These are phyloP conservation scores for Pseudomyrmex dendroicus DNA, from an alignment of 1,140 invertebrate species.

Conservation along the genomic window DNA sequence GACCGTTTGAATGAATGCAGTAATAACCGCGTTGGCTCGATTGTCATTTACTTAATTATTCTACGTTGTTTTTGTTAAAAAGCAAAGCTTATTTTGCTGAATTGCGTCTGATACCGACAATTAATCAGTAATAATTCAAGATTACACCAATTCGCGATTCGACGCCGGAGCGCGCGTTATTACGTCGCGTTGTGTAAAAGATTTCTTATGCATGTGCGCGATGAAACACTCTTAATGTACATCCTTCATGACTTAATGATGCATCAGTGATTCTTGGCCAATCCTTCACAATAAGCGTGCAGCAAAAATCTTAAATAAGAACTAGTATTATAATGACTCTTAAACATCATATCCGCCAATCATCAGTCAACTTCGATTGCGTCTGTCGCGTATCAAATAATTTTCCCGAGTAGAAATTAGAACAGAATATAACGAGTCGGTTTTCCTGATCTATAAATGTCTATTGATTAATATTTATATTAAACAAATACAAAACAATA, in stretches of 20 bases:
- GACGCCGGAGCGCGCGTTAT: slow-evolving; percentile 9
- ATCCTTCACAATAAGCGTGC: background rate
- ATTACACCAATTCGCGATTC: slow-evolving; percentile 30
- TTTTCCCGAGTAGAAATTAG: background rate
- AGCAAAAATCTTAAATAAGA: background rate
- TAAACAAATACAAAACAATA: too few relatives aligned
- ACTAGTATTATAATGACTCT: background rate
- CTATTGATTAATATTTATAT: too few relatives aligned
- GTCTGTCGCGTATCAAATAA: background rate
- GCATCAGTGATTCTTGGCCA: slow-evolving; percentile 47
- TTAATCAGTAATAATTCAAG: slow-evolving; percentile 11
- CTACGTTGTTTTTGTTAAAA: too few relatives aligned
- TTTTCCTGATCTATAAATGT: too few relatives aligned
- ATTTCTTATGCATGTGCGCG: slow-evolving; percentile 5
- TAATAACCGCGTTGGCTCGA: too few relatives aligned
- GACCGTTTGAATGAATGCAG: too few relatives aligned
- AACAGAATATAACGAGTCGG: background rate
- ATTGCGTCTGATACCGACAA: slow-evolving; percentile 2
- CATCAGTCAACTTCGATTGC: background rate
- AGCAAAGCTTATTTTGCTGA: background rate
- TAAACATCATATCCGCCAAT: background rate
- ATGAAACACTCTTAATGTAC: slow-evolving; percentile 20
- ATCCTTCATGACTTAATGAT: slow-evolving; percentile 23
- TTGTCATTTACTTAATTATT: too few relatives aligned
- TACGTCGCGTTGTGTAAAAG: slow-evolving; percentile 42